These are phyloP conservation scores for Alloscopus bannaensis DNA, from an alignment of 2,888 invertebrate species.

Conservation along the genomic window DNA sequence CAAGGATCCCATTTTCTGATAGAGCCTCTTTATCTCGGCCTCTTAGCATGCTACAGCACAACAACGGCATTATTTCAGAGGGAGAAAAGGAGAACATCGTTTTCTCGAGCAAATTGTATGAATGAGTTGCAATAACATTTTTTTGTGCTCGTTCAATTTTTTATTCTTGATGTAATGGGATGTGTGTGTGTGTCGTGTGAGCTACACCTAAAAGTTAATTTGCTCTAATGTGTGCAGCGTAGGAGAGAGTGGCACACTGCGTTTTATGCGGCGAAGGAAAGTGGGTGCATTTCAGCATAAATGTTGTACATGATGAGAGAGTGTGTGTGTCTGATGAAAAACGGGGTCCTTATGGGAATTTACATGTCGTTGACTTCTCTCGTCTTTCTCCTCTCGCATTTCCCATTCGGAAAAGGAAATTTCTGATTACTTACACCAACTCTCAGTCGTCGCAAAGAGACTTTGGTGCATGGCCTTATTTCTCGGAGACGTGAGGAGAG, in stretches of 20 bases:
- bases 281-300: slow-evolving; percentile 30
- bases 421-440: slow-evolving; percentile 32
- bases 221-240: no score
- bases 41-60: slow-evolving; percentile 2
- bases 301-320: slow-evolving; percentile 2
- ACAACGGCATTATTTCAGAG: no score
- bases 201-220: no score
- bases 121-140: no score
- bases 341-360: slow-evolving; percentile 34
- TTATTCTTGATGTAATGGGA: no score
- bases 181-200: no score
- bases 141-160: no score
- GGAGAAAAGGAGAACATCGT: no score
- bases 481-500: not conserved
- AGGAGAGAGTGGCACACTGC: no score
- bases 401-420: no score
- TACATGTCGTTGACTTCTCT: slow-evolving; percentile 51
- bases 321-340: not conserved
- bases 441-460: slow-evolving; percentile 13
- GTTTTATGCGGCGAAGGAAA: slow-evolving; percentile 18
- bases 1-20: slow-evolving; percentile 33
- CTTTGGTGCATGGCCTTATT: slow-evolving; percentile 1
- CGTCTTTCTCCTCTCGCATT: slow-evolving; percentile 1
- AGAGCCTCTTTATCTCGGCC: not conserved
- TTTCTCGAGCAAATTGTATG: not conserved